Evolutionary conservation across 2,888 invertebrate species (phyloP), one percentile per base, ranked within the genome.

Genomic region (Serripes groenlandicus): DNA sequence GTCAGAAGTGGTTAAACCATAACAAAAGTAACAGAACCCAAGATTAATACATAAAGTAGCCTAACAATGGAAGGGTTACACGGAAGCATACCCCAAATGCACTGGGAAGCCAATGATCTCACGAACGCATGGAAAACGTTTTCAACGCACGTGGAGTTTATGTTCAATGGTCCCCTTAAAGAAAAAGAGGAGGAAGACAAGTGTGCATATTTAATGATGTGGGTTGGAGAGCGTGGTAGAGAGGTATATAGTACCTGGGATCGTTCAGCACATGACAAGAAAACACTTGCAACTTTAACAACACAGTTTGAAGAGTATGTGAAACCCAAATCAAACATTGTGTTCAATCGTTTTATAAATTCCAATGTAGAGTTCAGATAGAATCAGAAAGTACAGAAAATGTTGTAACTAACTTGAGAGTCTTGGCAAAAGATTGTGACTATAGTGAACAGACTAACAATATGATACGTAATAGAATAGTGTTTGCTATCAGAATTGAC

Each of bases 91-190:
- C 82, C 74, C 3, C 26, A 26, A 23, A 69, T 82, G 71, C 54
- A 82, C 35, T 75, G 66, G 78, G 71, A 84, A 23, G 28, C 23
- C 7, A n/a, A n/a, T 15, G 83, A 83, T 54, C 52, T 82, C 2
- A 52, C 42, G 18, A n/a, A 34, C 3, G 75, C 82, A 9, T 88
- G 80, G 80, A 86, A 86, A 66, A 58, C 21, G 1, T 84, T 88
- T 34, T 34, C 78, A 42, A 32, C 62, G 4, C 84, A 82, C 37
- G 54, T 64, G 0, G 64, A 85, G 21, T 83, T 87, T 30, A 78
- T 81, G 82, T 86, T 86, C 56, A 68, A 58, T 58, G 83, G 88
- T 7, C 86, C 83, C 2, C 37, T 85, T 0, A 85, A 81, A 35
- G 52, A 58, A 11, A 78, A 76, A 52, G 9, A 64, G 5, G 82